phyloP scores from a whole-genome alignment of 2,888 invertebrate genomes.

The Ptychoptera contaminata region DNA sequence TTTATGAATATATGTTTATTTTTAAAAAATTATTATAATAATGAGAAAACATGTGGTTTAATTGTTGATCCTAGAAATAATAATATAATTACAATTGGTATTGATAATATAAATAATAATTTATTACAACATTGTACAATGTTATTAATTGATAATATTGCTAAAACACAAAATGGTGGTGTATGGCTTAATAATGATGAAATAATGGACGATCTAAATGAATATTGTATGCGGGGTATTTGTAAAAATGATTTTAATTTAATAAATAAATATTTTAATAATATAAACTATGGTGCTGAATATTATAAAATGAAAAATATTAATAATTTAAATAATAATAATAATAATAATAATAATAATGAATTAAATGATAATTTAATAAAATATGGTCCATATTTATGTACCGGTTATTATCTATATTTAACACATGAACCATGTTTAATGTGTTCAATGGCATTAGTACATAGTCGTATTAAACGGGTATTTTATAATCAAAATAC shows the following conservation, averaged over 20 bases:
- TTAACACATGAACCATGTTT: constrained; percentile 75
- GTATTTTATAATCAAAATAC: constrained; percentile 57
- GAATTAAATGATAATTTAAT: constrained; percentile 21
- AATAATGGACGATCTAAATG: constrained; percentile 18
- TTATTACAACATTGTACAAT: constrained; percentile 73
- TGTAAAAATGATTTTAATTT: constrained; percentile 26
- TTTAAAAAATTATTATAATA: constrained; percentile 18
- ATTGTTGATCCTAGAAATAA: constrained; percentile 57
- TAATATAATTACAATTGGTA: constrained; percentile 50
- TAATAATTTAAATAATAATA: too few relatives aligned
- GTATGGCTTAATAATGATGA: constrained; percentile 35
- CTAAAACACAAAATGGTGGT: constrained; percentile 66
- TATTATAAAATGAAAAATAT: constrained; percentile 25
- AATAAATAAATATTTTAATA: constrained; percentile 25
- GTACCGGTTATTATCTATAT: constrained; percentile 78
- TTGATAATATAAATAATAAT: constrained; percentile 33
- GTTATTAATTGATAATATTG: constrained; percentile 73
- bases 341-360: constrained; percentile 5
- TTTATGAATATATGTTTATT: constrained; percentile 38
- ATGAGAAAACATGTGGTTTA: constrained; percentile 35
- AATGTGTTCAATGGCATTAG: constrained; percentile 90
- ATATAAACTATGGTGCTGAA: constrained; percentile 35
- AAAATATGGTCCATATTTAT: constrained; percentile 53
- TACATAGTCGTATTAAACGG: constrained; percentile 73
- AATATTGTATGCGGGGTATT: constrained; percentile 27